Base-by-base conservation (phyloP, 2,797 vertebrate genomes). In the Darevskia nairensis region DNA sequence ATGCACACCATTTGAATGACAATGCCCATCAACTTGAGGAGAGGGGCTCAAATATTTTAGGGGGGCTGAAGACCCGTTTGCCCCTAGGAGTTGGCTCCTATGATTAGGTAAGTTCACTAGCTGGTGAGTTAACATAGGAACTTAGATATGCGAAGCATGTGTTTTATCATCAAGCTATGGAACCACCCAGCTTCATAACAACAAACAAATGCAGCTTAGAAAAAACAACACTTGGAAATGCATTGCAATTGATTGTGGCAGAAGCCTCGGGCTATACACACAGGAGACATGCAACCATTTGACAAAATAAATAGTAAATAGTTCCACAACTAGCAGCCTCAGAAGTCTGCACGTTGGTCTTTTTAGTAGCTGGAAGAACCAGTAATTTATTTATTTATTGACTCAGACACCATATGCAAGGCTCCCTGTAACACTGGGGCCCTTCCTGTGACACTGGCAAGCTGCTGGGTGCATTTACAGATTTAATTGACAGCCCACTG, bases 261-360 rank as follows among this genome's bases (percentile, higher is more conserved):
- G 3, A 71, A 76, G 44, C 17, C 9, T 50, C 55, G 10, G 87
- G 32, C 1, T 84, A n/a, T 61, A 41, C 21, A 77, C 55, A 50
- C 46, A 0, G 6, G 86, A 39, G 0, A 0, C 0, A 17, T 86
- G 13, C 71, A 80, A 0, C 10, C 29, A n/a, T 82, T 86, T 84
- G 86, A 6, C 39, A 86, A 90, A 91, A 87, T 50, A 82, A 84
- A 84, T 72, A 11, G 11, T 55, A 74, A 23, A 23, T 46, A 83
- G 35, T 66, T 64, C 35, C 61, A 64, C 27, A 64, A 66, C 25
- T 27, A 64, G 59, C 32, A 80, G 25, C 32, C 23, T 81, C 59
- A 81, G 80, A 66, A 66, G 66, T 39, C 61, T 82, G 35, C 72
- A 23, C n/a, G 23, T 46, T 77, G 44, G 44, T 13, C 27, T 77